Conservation (phyloP, 2,888 invertebrate species). For the Lumbricus terrestris region DNA sequence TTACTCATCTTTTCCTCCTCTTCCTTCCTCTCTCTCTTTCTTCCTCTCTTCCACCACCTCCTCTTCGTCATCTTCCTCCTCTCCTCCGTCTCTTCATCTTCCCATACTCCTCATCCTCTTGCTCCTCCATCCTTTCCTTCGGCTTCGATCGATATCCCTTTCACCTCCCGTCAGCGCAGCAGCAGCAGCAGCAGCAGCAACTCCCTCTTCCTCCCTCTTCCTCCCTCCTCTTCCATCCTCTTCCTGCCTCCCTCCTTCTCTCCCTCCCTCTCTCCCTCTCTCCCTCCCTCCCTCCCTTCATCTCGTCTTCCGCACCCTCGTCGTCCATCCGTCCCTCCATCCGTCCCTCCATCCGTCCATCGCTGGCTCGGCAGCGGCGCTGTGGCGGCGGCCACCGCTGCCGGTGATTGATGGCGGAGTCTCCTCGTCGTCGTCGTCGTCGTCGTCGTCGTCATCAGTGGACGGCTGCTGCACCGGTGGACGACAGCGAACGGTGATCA, state of each 20-base stretch:
- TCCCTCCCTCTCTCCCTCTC: not conserved
- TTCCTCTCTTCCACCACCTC: no score
- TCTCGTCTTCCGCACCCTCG: not conserved
- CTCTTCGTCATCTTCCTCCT: not conserved
- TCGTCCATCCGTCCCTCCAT: not conserved
- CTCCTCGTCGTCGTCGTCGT: no score
- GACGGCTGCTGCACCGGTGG: not conserved
- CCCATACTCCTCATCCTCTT: not conserved
- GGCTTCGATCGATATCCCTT: not conserved
- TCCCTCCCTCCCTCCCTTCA: not conserved
- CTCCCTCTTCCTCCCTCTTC: not conserved
- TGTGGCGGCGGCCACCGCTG: no score
- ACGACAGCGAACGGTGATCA: not conserved
- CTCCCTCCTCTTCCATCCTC: not conserved
- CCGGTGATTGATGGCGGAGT: slow-evolving; percentile 9
- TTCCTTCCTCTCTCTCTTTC: not conserved
- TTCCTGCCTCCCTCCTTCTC: not conserved
- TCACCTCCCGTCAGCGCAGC: not conserved
- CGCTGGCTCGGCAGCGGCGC: slow-evolving; percentile 7
- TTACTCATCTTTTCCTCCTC: not conserved
- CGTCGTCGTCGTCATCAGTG: no score
- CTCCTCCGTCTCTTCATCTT: not conserved
- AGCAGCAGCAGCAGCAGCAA: not conserved
- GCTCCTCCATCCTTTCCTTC: not conserved
- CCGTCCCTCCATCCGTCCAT: not conserved